Evolutionary conservation across 2,797 vertebrate species (phyloP), one percentile per base, ranked within the genome.

Genomic region (Mionectes olivaceus): DNA sequence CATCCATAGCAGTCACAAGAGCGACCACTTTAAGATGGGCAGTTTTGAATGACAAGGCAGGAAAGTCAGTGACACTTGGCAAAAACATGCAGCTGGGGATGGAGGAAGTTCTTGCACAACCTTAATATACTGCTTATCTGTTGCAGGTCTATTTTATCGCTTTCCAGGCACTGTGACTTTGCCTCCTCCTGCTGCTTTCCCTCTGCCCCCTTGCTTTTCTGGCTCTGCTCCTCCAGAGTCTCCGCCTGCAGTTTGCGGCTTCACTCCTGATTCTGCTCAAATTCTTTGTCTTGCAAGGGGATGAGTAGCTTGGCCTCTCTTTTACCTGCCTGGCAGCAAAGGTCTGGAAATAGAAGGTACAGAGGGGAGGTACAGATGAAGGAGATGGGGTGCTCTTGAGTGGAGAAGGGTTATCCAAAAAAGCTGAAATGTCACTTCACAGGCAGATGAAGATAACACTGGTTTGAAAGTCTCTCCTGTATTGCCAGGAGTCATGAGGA

Each of bases 101-200:
- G n/a, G 47, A 92, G 41, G 69, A 94, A 63, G 60, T 64, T 89
- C 64, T 92, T 89, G 30, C 33, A 39, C 43, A 74, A 53, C 55
- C 44, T 50, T 87, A 25, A 47, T 64, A 27, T 25, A 18, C 60
- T 60, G 30, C 19, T 84, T 83, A 53, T 83, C 64, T 91, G 30
- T 49, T 1, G 1, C 1, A 53, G 50, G 32, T 73, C 39, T 83
- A 35, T 93, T 90, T 63, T 75, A 50, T 50, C 19, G 7, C 44
- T 80, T 87, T 37, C 64, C 65, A 53, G 68, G 49, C 30, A 11
- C 19, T 77, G 33, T 91, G 81, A 35, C 60, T 93, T 89, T 55
- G 30, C 13, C 5, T 91, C 5, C 13, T 50, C 16, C 22, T 76
- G 4, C 55, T 79, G 61, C 49, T 80, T 84, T 59, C 15, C 16